A percentile compares a stretch with the other conserved stretches of the same genome.
Evolutionary conservation across 2,888 invertebrate genomes (phyloP).

Genomic region (Syrphus vitripennis): DNA sequence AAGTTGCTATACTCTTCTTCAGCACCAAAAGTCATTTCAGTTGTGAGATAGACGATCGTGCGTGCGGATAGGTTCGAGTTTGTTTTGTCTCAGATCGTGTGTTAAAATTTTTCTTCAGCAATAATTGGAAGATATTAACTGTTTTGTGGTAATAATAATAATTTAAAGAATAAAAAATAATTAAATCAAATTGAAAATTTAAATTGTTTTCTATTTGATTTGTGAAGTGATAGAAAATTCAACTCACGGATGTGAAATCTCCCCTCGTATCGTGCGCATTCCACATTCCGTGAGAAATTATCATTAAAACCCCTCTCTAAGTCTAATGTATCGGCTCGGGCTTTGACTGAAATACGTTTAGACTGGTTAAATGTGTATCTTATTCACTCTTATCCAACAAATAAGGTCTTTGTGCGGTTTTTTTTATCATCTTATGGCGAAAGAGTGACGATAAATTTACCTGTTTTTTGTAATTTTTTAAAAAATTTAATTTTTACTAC

Average conservation of each 20-base stretch:
- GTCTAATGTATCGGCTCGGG: not conserved
- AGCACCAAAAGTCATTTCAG: constrained; percentile 34
- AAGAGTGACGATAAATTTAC: constrained; percentile 63
- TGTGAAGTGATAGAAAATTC: not conserved
- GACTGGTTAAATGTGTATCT: constrained; percentile 32
- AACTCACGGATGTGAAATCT: constrained; percentile 56
- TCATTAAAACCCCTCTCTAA: not conserved
- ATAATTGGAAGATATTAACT: not conserved
- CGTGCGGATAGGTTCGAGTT: constrained; percentile 34
- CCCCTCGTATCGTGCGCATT: constrained; percentile 34
- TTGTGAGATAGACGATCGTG: constrained; percentile 50
- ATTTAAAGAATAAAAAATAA: not conserved
- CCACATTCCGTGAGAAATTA: constrained; percentile 4
- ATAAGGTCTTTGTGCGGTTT: constrained; percentile 66
- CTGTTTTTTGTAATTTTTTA: constrained; percentile 19
- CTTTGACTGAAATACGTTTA: constrained; percentile 21
- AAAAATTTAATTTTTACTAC: not conserved
- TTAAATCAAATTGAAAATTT: not conserved
- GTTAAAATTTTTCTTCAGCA: not conserved
- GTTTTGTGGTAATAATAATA: not conserved
- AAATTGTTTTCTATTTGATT: not conserved
- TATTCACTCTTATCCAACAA: constrained; percentile 50
- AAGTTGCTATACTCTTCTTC: constrained; percentile 30
- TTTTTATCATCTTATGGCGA: constrained; percentile 54
- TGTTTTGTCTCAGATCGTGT: constrained; percentile 22